Evolutionary conservation across 2,888 invertebrate species (phyloP).

Genomic region (Phalangium opilio): DNA sequence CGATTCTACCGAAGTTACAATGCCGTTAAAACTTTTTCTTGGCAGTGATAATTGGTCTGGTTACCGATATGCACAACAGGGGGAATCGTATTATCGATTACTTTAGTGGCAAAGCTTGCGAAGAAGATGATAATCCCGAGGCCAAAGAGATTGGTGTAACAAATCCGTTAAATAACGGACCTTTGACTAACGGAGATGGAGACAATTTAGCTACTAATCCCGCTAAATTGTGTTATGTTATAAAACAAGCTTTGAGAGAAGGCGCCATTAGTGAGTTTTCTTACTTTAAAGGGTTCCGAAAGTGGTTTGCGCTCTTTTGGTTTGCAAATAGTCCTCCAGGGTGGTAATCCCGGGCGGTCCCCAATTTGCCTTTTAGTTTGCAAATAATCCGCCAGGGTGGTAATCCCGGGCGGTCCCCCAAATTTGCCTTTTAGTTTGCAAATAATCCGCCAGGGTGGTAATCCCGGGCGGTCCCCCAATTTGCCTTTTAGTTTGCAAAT

Average conservation of each 20-base stretch:
- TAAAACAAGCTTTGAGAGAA: slow-evolving; percentile 46
- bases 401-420: too few relatives aligned
- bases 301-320: too few relatives aligned
- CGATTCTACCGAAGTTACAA: background rate
- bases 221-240: slow-evolving; percentile 42
- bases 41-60: slow-evolving; percentile 45
- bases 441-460: too few relatives aligned
- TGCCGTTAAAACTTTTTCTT: slow-evolving; percentile 12
- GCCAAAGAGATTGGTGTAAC: slow-evolving; percentile 4
- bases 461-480: too few relatives aligned
- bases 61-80: slow-evolving; percentile 47
- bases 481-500: too few relatives aligned
- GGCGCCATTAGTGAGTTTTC: slow-evolving; percentile 41
- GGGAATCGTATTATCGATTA: slow-evolving; percentile 44
- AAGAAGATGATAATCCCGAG: slow-evolving; percentile 8
- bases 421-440: too few relatives aligned
- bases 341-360: too few relatives aligned
- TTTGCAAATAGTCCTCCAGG: too few relatives aligned
- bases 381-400: too few relatives aligned
- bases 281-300: too few relatives aligned
- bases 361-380: too few relatives aligned
- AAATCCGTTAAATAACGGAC: slow-evolving; percentile 2
- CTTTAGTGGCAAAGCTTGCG: slow-evolving; percentile 32
- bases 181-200: slow-evolving; percentile 8
- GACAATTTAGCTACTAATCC: slow-evolving; percentile 39